Evolutionary conservation across 2,888 invertebrate species (phyloP), one percentile per base, ranked within the genome.

Genomic region (Acanthosepion esculentum): DNA sequence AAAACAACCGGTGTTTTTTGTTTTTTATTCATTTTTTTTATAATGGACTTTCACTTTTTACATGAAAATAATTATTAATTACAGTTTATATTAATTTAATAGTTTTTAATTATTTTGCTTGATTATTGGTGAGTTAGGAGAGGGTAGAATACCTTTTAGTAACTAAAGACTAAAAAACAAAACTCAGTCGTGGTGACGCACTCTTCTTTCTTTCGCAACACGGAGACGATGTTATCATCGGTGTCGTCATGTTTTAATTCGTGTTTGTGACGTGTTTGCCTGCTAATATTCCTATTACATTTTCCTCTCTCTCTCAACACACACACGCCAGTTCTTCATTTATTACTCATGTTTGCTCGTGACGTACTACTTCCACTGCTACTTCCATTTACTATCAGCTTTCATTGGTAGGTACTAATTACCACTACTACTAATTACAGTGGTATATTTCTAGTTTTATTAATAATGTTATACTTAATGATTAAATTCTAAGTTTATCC

Each of bases 331-430:
- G 5, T 78, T 78, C 23, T 78, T n/a, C n/a, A 15, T 78, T 78
- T n/a, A n/a, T 78, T 78, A 78, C 78, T 78, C 78, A 78, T 78
- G n/a, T 18, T 78, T 78, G 78, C n/a, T 78, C 78, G n/a, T 78
- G 78, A 78, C 78, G 78, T 78, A 78, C 2, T 15, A n/a, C 29
- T 41, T 41, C 26, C n/a, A 78, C 78, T n/a, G 33, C 78, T n/a
- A 78, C 78, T 78, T n/a, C n/a, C n/a, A n/a, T 10, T 10, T 78
- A n/a, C 78, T 55, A 78, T 78, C 8, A 8, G 33, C 78, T 78
- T 64, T 64, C n/a, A 64, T 50, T 8, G 50, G 20, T 18, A 4
- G 29, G n/a, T 26, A n/a, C 26, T 78, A 78, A 29, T 64, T 64
- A 26, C 29, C 8, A 23, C 29, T 78, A 78, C n/a, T n/a, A 78